Conservation (phyloP, 2,888 invertebrate species). For the Ennomos fuscantarius region DNA sequence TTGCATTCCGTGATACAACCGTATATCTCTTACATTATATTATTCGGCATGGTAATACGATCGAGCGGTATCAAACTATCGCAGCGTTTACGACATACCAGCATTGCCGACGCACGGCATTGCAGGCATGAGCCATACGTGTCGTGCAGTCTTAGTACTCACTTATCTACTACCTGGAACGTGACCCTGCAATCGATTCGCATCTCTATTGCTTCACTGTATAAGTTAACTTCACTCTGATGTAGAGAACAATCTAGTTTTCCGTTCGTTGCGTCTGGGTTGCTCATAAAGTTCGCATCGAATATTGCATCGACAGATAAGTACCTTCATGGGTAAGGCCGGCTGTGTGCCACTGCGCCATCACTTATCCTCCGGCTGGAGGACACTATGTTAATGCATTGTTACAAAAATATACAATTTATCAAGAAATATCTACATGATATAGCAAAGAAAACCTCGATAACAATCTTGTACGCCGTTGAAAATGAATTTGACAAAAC, state of each 20-base stretch:
- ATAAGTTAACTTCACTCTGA: constrained; percentile 8
- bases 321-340: constrained; percentile 13
- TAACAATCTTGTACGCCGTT: background rate
- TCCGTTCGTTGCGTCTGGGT: constrained; percentile 17
- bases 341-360: constrained; percentile 1
- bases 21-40: constrained; percentile 28
- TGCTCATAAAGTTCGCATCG: constrained; percentile 25
- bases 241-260: constrained; percentile 21
- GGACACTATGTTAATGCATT: background rate
- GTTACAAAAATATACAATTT: background rate
- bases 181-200: constrained; percentile 19
- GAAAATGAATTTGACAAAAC: too few relatives aligned
- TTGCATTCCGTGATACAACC: constrained; percentile 24
- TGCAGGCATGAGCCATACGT: constrained; percentile 32
- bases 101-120: constrained; percentile 27
- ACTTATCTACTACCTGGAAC: constrained; percentile 27
- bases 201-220: constrained; percentile 10
- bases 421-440: too few relatives aligned
- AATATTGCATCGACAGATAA: constrained; percentile 24
- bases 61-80: constrained; percentile 28
- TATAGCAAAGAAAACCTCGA: background rate
- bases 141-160: constrained; percentile 35
- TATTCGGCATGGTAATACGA: constrained; percentile 35
- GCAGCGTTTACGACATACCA: constrained; percentile 31
- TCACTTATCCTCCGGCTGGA: constrained; percentile 14